Evolutionary conservation across 2,113 vertebrate species (phyloP).

Genomic region (Sander vitreus): DNA sequence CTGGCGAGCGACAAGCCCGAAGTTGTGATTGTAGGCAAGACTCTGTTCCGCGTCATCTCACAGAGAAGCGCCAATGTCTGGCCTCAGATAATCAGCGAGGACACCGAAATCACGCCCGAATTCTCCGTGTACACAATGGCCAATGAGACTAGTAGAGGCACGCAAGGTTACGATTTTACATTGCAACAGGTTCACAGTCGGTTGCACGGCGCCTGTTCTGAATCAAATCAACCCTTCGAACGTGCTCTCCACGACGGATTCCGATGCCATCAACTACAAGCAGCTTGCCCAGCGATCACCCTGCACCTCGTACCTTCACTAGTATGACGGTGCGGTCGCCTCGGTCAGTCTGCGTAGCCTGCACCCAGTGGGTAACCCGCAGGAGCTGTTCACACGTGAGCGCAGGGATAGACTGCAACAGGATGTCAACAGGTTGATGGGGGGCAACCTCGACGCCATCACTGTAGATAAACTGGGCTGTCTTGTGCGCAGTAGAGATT

Average conservation of each 20-base stretch:
- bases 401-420: background rate
- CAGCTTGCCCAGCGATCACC: constrained; percentile 5
- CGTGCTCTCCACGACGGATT: background rate
- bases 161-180: background rate
- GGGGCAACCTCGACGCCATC: background rate
- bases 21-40: background rate
- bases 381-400: background rate
- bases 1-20: background rate
- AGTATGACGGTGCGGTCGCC: background rate
- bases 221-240: background rate
- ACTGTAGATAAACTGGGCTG: background rate
- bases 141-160: background rate
- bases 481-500: background rate
- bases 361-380: background rate
- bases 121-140: constrained; percentile 10
- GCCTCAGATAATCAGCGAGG: background rate
- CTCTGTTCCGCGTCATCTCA: constrained; percentile 6
- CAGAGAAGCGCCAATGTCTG: background rate
- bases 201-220: background rate
- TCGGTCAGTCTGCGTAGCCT: background rate
- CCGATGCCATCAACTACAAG: constrained; percentile 1
- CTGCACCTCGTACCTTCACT: background rate
- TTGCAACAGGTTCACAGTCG: constrained; percentile 2
- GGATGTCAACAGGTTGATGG: background rate
- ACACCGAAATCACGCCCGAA: background rate